Conservation (phyloP, 2,113 vertebrate species). For the Pomatostomus ruficeps region DNA sequence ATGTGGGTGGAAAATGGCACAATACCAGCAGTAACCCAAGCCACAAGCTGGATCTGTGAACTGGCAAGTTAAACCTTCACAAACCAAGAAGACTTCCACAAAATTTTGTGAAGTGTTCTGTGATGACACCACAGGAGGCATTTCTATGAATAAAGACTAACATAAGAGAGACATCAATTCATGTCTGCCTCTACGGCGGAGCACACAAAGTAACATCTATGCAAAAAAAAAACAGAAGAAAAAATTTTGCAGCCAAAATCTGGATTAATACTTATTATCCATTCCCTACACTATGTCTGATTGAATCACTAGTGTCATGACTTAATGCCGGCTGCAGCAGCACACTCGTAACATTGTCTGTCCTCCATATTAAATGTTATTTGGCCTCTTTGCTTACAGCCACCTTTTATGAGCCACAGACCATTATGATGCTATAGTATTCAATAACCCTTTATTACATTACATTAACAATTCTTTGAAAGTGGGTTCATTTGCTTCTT, state of each 20-base stretch:
- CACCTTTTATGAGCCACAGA: not conserved
- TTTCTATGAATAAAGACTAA: not conserved
- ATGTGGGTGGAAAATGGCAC: not conserved
- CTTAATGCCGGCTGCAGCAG: not conserved
- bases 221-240: not conserved
- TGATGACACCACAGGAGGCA: not conserved
- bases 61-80: not conserved
- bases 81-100: not conserved
- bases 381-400: not conserved
- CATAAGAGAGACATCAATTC: not conserved
- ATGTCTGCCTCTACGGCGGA: not conserved
- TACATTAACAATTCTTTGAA: not conserved
- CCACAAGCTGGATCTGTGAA: not conserved
- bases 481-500: not conserved
- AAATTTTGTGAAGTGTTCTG: not conserved
- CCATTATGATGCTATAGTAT: not conserved
- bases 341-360: not conserved
- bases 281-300: not conserved
- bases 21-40: not conserved
- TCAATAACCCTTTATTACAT: not conserved
- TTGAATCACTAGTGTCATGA: not conserved
- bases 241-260: not conserved
- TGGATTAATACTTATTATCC: not conserved
- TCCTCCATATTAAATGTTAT: not conserved
- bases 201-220: not conserved